Percentiles rank a stretch among this genome's conserved stretches.
Conservation (phyloP, 2,888 invertebrate genomes). For the Mamestra brassicae region DNA sequence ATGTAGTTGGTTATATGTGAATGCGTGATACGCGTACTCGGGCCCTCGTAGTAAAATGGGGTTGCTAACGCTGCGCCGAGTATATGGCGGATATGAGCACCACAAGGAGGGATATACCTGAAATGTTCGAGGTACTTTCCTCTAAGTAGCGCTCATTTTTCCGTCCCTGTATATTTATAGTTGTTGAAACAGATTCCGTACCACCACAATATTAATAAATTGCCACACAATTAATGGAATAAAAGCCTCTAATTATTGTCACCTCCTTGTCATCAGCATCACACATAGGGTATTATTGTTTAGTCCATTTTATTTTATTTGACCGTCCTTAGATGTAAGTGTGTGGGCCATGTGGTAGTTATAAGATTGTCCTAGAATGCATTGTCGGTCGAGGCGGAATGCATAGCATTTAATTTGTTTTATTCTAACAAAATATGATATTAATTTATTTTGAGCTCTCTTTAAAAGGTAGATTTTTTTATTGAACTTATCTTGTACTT, state of each 20-base stretch:
- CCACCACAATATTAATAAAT: slow-evolving; percentile 38
- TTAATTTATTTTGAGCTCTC: slow-evolving; percentile 67
- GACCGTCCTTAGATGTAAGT: slow-evolving; percentile 83
- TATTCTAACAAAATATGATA: slow-evolving; percentile 50
- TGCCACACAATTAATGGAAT: slow-evolving; percentile 38
- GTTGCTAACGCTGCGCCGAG: background rate
- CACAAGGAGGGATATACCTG: background rate
- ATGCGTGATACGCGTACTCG: background rate
- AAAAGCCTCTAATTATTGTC: slow-evolving; percentile 22
- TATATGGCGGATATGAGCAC: slow-evolving; percentile 13
- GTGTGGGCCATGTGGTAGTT: slow-evolving; percentile 58
- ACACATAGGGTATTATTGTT: slow-evolving; percentile 38
- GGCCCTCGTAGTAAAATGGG: background rate
- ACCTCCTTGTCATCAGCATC: slow-evolving; percentile 26
- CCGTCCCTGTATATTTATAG: background rate
- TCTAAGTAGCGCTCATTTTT: background rate
- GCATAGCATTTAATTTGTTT: slow-evolving; percentile 75
- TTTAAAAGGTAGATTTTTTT: slow-evolving; percentile 44
- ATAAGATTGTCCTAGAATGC: slow-evolving; percentile 58
- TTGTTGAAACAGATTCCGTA: slow-evolving; percentile 43
- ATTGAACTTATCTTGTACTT: slow-evolving; percentile 31
- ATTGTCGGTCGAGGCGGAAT: slow-evolving; percentile 58
- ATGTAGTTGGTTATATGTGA: slow-evolving; percentile 18
- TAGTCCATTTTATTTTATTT: slow-evolving; percentile 73
- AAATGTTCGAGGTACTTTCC: background rate